Percentiles rank a stretch among this genome's conserved stretches.
Evolutionary conservation across 2,113 vertebrate species (phyloP).

Genomic region (Hippocampus guttulatus): DNA sequence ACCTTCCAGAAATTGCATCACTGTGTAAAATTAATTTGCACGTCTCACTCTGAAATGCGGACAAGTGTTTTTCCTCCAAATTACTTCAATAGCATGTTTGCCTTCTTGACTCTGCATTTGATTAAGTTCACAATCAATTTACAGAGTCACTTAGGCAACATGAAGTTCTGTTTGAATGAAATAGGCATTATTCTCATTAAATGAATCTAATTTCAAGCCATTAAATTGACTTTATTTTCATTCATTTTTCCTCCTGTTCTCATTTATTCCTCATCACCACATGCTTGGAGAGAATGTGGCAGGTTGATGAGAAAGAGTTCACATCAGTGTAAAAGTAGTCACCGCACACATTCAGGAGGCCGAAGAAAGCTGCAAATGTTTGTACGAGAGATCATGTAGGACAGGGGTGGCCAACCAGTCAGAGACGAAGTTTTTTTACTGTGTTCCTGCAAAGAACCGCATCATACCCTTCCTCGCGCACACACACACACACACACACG

Average conservation of each 20-base stretch:
- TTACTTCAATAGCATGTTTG: neutral
- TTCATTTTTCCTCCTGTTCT: neutral
- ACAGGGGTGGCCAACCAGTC: too few species aligned
- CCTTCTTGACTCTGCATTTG: neutral
- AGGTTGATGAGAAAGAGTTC: conserved; percentile 21
- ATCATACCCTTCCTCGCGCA: too few species aligned
- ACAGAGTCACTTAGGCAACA: neutral
- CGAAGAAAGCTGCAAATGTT: conserved; percentile 16
- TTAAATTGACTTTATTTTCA: conserved; percentile 4
- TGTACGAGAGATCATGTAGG: neutral
- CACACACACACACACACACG: fast-evolving
- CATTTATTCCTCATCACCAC: neutral
- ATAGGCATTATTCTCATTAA: neutral
- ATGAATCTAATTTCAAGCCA: conserved; percentile 4
- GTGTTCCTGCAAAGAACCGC: too few species aligned
- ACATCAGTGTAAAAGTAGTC: conserved; percentile 7
- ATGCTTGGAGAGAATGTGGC: conserved; percentile 9
- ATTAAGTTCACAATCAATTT: conserved; percentile 6
- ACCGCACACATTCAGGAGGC: conserved; percentile 5
- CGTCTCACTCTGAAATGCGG: neutral
- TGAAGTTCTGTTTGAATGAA: conserved; percentile 1
- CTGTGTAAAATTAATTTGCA: neutral
- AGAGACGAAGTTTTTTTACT: too few species aligned
- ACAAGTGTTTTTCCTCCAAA: neutral
- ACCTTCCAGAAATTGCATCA: neutral